Evolutionary conservation across 2,113 vertebrate genomes (phyloP).

Genomic region (Percina caprodes): DNA sequence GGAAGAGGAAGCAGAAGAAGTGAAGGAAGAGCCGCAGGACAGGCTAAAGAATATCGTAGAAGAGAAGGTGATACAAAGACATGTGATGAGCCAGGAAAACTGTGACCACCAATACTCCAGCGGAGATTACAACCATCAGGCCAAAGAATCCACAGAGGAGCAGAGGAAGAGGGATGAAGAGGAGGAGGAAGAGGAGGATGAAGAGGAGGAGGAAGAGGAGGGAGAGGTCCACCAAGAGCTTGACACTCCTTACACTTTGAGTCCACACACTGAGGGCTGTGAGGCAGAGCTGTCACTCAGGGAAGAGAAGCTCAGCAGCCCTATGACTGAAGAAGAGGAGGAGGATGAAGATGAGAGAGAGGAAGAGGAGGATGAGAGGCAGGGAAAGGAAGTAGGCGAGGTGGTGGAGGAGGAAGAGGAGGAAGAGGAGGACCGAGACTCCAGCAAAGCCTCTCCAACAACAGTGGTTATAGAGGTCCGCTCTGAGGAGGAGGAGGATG

Average conservation of each 20-base stretch:
- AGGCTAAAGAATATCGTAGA: conserved; percentile 42
- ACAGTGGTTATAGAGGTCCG: conserved; percentile 75
- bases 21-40: conserved; percentile 44
- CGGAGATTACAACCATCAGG: conserved; percentile 78
- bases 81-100: conserved; percentile 76
- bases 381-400: conserved; percentile 78
- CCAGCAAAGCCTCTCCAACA: conserved; percentile 67
- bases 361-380: conserved; percentile 51
- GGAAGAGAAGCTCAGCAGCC: conserved; percentile 69
- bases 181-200: conserved; percentile 79
- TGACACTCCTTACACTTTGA: conserved; percentile 53
- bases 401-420: conserved; percentile 78
- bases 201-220: conserved; percentile 58
- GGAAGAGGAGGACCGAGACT: conserved; percentile 72
- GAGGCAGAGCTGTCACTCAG: conserved; percentile 66
- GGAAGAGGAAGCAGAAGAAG: conserved; percentile 60
- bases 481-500: conserved; percentile 75
- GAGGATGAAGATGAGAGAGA: conserved; percentile 60
- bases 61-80: conserved; percentile 68
- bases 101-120: conserved; percentile 86
- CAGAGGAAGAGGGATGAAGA: conserved; percentile 80
- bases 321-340: conserved; percentile 73
- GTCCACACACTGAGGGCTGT: conserved; percentile 77
- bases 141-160: conserved; percentile 77
- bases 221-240: conserved; percentile 61